Conservation (phyloP, 2,888 invertebrate species). For the Myopa tessellatipennis region DNA sequence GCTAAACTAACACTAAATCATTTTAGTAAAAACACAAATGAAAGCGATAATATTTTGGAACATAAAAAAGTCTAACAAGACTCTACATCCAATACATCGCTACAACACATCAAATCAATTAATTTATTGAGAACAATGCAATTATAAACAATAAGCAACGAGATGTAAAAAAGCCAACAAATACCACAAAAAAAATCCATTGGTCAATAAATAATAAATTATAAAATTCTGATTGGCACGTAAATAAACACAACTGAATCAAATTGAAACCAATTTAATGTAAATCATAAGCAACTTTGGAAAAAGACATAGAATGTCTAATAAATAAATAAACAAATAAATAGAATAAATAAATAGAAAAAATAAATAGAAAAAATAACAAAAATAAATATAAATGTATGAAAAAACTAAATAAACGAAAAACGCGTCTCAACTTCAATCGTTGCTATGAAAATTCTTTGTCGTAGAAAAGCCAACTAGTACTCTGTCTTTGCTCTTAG, state of each 20-base stretch:
- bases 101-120: constrained; percentile 23
- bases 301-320: no score
- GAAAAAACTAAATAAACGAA: no score
- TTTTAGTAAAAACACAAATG: background rate
- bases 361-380: no score
- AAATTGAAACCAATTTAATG: background rate
- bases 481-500: no score
- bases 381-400: no score
- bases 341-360: no score
- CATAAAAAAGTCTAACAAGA: no score
- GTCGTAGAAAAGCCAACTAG: no score
- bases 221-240: background rate
- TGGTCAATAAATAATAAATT: background rate
- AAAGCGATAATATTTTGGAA: background rate
- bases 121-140: constrained; percentile 18
- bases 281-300: background rate
- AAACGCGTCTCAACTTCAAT: no score
- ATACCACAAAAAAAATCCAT: background rate
- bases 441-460: no score
- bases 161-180: background rate
- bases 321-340: no score
- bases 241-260: background rate
- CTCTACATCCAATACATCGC: background rate
- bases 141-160: background rate
- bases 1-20: background rate